Evolutionary conservation across 2,797 vertebrate species (phyloP), one percentile per base, ranked within the genome.

Genomic region (Thalassophryne amazonica): DNA sequence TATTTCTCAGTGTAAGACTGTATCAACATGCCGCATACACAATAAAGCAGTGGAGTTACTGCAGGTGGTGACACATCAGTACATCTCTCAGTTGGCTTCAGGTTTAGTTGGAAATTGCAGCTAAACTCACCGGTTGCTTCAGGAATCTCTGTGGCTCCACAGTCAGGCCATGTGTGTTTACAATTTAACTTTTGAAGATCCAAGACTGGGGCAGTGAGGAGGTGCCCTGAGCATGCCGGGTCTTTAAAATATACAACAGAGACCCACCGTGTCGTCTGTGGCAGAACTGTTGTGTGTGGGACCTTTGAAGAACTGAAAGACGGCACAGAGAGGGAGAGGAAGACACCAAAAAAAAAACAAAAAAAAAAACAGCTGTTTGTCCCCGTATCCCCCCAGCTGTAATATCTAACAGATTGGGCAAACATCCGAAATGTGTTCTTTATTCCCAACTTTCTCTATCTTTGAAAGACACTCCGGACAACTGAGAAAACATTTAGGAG

Each of bases 401-500:
- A 62, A 80, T 54, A 81, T 69, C 77, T 76, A 54, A 65, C 54
- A 11, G 45, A 57, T 33, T 11, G 40, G 35, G 36, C 57, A 32
- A 77, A 60, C 49, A 71, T 75, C 43, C 68, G 53, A 17, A 28
- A 22, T 11, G 3, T 62, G 36, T 60, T 65, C 61, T 69, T 25
- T 35, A 16, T 53, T 76, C 57, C 25, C 25, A 34, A 46, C 36
- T 18, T 50, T 38, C 36, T n/a, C 71, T 63, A 67, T 73, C 48
- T 64, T 62, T 77, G 65, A 76, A 50, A 66, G 33, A 74, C 25
- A 35, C 54, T 17, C 24, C 9, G 24, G 56, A 62, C 0, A 41
- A 48, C 70, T 81, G 67, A 78, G 35, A 81, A 83, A 86, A 82
- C 61, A 31, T 81, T 78, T 53, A 57, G 21, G 13, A n/a, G 37